Evolutionary conservation across 1,140 invertebrate genomes (phyloP).

Genomic region (Drosophila grimshawi): DNA sequence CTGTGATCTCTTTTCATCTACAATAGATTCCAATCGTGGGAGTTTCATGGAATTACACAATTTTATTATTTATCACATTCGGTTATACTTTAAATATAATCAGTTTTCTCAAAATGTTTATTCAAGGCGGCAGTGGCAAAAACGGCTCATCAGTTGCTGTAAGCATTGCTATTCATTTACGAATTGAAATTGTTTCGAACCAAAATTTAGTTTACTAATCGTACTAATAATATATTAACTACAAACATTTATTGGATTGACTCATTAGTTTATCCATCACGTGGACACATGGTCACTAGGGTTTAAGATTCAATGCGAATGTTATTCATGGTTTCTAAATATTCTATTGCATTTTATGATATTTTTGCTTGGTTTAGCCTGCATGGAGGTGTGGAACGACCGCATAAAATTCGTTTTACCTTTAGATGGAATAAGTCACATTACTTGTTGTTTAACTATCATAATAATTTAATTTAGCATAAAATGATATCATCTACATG

Average conservation of each 20-base stretch:
- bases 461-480: too few relatives aligned
- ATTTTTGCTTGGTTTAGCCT: background rate
- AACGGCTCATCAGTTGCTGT: conserved; percentile 96
- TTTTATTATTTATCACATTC: conserved; percentile 87
- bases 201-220: conserved; percentile 14
- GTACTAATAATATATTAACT: conserved; percentile 26
- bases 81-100: conserved; percentile 88
- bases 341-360: background rate
- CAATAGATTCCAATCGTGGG: conserved; percentile 87
- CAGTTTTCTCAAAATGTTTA: conserved; percentile 88
- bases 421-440: background rate
- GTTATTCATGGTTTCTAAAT: background rate
- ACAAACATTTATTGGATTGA: conserved; percentile 9
- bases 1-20: conserved; percentile 74
- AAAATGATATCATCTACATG: too few relatives aligned
- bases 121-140: conserved; percentile 96
- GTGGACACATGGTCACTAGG: conserved; percentile 6
- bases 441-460: background rate
- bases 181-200: conserved; percentile 11
- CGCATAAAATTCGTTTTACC: background rate
- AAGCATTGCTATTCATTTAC: conserved; percentile 85
- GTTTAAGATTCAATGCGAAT: conserved; percentile 14
- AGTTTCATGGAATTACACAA: conserved; percentile 86
- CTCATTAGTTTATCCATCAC: conserved; percentile 3
- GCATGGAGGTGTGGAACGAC: background rate